Percentiles rank a stretch among this genome's conserved stretches.
phyloP scores from a whole-genome alignment of 92 coral and sea anemone species.

The Zoanthus solanderi region DNA sequence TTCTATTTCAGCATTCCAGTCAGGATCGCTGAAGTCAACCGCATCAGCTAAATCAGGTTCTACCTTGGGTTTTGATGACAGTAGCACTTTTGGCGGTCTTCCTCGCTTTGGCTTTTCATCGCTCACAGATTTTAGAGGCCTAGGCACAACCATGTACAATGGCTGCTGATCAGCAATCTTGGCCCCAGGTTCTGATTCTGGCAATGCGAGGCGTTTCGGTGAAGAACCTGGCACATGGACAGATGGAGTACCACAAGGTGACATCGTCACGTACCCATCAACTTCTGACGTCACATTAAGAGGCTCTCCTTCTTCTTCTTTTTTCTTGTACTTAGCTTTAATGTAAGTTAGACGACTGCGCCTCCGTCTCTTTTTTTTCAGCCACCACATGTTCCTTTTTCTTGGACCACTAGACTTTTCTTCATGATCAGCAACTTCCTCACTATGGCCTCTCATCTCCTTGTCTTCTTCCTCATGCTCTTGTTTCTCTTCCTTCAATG shows the following conservation, averaged over 20 bases:
- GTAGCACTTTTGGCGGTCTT: constrained; percentile 76
- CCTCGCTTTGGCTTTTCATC: constrained; percentile 84
- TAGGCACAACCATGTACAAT: constrained; percentile 44
- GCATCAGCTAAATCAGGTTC: constrained; percentile 52
- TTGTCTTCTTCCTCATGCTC: constrained; percentile 16
- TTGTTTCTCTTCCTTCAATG: constrained; percentile 13
- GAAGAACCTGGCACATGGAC: background rate
- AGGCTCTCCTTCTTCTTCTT: constrained; percentile 73
- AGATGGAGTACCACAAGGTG: background rate
- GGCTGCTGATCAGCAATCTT: constrained; percentile 66
- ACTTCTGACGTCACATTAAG: background rate
- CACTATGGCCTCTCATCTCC: constrained; percentile 34
- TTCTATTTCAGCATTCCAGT: constrained; percentile 70
- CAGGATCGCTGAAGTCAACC: constrained; percentile 74
- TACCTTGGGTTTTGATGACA: constrained; percentile 45
- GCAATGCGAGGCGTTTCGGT: constrained; percentile 38
- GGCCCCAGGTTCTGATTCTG: constrained; percentile 64
- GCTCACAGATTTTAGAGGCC: constrained; percentile 29
- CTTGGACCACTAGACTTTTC: constrained; percentile 64
- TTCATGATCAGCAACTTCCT: constrained; percentile 49
- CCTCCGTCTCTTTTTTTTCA: constrained; percentile 81
- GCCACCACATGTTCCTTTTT: constrained; percentile 81
- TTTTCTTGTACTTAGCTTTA: constrained; percentile 83
- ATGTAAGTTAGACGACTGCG: constrained; percentile 87
- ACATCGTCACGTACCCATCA: background rate